Conservation (phyloP, 23 tunicate species). For the Ciona savignyi region DNA sequence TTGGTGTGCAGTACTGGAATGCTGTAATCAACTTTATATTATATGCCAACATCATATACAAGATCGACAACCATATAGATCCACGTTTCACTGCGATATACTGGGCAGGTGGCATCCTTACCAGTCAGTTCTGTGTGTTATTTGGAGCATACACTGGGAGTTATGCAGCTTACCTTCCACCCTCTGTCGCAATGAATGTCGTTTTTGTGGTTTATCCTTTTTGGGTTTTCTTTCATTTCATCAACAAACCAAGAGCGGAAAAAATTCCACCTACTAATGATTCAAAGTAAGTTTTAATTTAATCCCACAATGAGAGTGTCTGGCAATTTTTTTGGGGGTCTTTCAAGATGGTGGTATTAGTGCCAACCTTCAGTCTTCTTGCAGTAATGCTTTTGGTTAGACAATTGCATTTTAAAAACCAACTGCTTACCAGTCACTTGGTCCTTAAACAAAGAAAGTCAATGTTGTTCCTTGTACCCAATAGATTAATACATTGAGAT, state of each 20-base stretch:
- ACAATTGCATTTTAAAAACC: too few species aligned
- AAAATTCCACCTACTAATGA: not conserved
- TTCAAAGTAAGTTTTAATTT: not conserved
- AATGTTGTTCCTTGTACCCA: too few species aligned
- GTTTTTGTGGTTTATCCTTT: constrained; percentile 32
- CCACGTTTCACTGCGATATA: constrained; percentile 37
- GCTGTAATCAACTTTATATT: constrained; percentile 40
- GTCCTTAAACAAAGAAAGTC: too few species aligned
- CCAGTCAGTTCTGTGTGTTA: constrained; percentile 36
- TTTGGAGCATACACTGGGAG: constrained; percentile 38
- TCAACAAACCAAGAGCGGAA: constrained; percentile 19
- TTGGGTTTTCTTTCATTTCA: constrained; percentile 34
- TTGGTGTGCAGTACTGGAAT: constrained; percentile 36
- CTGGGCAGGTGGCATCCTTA: constrained; percentile 50
- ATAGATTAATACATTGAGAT: too few species aligned
- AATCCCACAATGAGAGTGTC: too few species aligned
- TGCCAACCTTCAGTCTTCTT: too few species aligned
- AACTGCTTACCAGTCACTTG: too few species aligned
- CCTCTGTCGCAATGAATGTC: constrained; percentile 34
- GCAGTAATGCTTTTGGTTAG: too few species aligned
- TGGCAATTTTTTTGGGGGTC: too few species aligned
- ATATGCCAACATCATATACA: constrained; percentile 35
- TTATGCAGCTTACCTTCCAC: constrained; percentile 23
- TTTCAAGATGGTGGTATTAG: too few species aligned
- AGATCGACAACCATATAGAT: constrained; percentile 46